Evolutionary conservation across 2,888 invertebrate species (phyloP).

Genomic region (Cheilosia variabilis): DNA sequence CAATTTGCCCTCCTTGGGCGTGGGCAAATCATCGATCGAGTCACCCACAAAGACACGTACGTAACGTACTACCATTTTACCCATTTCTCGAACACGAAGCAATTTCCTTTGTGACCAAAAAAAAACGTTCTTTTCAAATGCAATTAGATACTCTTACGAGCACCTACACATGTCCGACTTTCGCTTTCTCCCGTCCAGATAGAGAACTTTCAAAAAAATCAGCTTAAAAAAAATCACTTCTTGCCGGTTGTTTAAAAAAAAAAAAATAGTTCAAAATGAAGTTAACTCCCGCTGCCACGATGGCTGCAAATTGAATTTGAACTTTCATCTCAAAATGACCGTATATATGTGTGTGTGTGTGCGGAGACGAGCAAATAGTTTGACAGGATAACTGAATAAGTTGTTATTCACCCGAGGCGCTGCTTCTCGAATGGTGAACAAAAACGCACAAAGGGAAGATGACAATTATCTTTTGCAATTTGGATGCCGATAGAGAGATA

Average conservation of each 20-base stretch:
- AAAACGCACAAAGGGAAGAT: not conserved
- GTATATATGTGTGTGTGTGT: not conserved
- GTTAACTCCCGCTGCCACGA: constrained; percentile 50
- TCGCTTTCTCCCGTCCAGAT: not conserved
- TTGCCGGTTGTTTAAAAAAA: constrained; percentile 15
- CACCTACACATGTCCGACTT: not conserved
- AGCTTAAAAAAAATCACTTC: constrained; percentile 33
- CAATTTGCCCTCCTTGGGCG: constrained; percentile 33
- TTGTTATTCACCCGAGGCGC: constrained; percentile 54
- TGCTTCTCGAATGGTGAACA: not conserved
- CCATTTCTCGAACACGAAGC: constrained; percentile 61
- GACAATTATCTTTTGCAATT: constrained; percentile 51
- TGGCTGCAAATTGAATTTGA: constrained; percentile 69
- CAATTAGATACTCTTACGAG: constrained; percentile 59
- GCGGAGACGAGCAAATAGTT: constrained; percentile 46
- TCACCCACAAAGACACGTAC: constrained; percentile 38
- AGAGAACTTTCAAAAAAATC: constrained; percentile 22
- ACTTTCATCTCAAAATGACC: constrained; percentile 44
- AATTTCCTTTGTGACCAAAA: constrained; percentile 49
- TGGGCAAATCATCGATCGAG: constrained; percentile 43
- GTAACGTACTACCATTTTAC: constrained; percentile 33
- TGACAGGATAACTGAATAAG: constrained; percentile 66
- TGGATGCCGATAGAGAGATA: constrained; percentile 1
- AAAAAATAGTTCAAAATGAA: constrained; percentile 51
- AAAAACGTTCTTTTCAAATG: constrained; percentile 66